Conservation (phyloP, 2,797 vertebrate species). For the Myripristis murdjan region DNA sequence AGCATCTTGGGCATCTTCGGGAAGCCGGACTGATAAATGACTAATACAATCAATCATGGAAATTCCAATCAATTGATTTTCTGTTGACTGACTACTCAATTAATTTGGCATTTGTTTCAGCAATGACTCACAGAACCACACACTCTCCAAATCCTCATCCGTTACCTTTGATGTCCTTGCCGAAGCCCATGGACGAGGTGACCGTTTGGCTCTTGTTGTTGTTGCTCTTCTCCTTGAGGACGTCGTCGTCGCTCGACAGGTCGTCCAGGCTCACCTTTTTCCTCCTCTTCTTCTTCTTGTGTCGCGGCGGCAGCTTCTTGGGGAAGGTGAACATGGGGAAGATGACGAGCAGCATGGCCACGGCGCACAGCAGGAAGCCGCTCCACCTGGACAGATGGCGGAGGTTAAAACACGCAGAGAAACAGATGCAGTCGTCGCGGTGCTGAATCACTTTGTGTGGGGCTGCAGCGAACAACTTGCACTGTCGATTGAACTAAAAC, state of each 20-base stretch:
- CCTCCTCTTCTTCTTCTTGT: conserved; percentile 92
- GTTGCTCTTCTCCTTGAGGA: conserved; percentile 93
- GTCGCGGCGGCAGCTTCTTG: conserved; percentile 97
- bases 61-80: too few relatives aligned
- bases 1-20: too few relatives aligned
- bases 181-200: conserved; percentile 95
- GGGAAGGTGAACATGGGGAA: conserved; percentile 99
- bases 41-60: too few relatives aligned
- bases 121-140: too few relatives aligned
- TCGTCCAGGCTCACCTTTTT: conserved; percentile 89
- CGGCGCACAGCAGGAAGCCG: conserved; percentile 96
- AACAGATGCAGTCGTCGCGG: too few relatives aligned
- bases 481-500: too few relatives aligned
- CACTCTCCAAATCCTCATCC: not conserved
- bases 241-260: conserved; percentile 90
- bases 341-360: conserved; percentile 98
- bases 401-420: not conserved
- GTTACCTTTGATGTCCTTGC: conserved; percentile 94
- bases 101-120: too few relatives aligned
- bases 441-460: too few relatives aligned
- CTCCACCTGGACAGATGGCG: conserved; percentile 81
- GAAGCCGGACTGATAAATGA: too few relatives aligned
- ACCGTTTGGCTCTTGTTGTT: conserved; percentile 86
- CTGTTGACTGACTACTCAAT: too few relatives aligned
- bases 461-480: too few relatives aligned